These are phyloP conservation scores for Zosterops borbonicus DNA, from an alignment of 2,113 vertebrate genomes.

Conservation along the genomic window DNA sequence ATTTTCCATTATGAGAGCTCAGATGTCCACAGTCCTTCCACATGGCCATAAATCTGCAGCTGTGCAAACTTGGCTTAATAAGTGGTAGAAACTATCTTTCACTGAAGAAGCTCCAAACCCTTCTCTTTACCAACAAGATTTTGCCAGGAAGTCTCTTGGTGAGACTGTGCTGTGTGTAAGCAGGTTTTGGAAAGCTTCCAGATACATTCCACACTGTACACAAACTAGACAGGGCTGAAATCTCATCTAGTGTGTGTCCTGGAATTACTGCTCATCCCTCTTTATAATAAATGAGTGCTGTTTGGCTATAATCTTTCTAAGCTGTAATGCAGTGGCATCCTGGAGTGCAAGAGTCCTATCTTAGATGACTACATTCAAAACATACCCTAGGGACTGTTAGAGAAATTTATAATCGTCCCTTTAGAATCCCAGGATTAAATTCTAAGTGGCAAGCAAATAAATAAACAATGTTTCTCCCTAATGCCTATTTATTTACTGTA, in stretches of 20 bases:
- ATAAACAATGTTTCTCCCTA: slow-evolving; percentile 55
- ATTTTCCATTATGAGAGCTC: background rate
- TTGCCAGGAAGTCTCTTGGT: background rate
- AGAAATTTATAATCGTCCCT: slow-evolving; percentile 51
- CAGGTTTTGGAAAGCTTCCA: background rate
- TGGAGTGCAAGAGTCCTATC: slow-evolving; percentile 20
- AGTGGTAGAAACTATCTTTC: background rate
- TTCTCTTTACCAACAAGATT: background rate
- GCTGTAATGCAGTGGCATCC: slow-evolving; percentile 6
- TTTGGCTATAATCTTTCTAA: slow-evolving; percentile 35
- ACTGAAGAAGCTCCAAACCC: background rate
- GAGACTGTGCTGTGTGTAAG: background rate
- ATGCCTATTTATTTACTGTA: slow-evolving; percentile 52
- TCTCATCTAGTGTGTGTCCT: background rate
- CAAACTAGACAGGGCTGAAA: background rate
- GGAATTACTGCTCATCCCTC: background rate
- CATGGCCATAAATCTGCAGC: background rate
- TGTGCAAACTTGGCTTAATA: accelerated
- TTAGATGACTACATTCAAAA: slow-evolving; percentile 28
- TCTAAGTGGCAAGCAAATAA: slow-evolving; percentile 57
- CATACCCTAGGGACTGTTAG: slow-evolving; percentile 33
- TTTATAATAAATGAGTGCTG: slow-evolving; percentile 37
- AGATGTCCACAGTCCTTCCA: background rate
- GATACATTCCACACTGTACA: background rate
- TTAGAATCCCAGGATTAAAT: slow-evolving; percentile 49